Evolutionary conservation across 1,140 invertebrate genomes (phyloP).

Genomic region (Lysiphlebus fabarum): DNA sequence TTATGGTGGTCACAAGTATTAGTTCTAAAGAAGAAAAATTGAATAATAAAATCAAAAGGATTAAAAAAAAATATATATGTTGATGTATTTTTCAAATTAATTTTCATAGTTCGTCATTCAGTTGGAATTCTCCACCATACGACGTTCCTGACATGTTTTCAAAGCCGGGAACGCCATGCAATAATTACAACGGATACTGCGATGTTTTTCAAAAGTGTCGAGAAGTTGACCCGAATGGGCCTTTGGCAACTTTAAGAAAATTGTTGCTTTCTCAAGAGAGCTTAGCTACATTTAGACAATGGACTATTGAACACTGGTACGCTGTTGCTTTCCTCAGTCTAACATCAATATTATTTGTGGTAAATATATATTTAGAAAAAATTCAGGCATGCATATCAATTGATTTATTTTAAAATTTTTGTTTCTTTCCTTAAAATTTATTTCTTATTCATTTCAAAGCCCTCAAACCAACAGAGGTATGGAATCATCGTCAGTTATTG

Average conservation of each 20-base stretch:
- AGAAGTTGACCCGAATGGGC: slow-evolving; percentile 91
- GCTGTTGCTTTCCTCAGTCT: slow-evolving; percentile 72
- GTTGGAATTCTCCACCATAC: slow-evolving; percentile 83
- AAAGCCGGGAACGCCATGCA: slow-evolving; percentile 94
- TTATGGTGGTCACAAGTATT: too few relatives aligned
- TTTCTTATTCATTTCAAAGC: not conserved
- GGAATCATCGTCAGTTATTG: too few relatives aligned
- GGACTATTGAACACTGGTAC: slow-evolving; percentile 84
- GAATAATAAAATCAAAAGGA: too few relatives aligned
- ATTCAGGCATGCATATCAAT: not conserved
- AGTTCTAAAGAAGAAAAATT: too few relatives aligned
- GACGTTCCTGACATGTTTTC: slow-evolving; percentile 90
- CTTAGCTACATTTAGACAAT: slow-evolving; percentile 79
- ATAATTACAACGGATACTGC: slow-evolving; percentile 98
- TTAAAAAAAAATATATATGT: too few relatives aligned
- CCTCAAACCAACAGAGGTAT: too few relatives aligned
- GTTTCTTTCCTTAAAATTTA: not conserved
- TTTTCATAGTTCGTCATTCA: slow-evolving; percentile 72
- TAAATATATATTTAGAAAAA: slow-evolving; percentile 55
- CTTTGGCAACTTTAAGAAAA: slow-evolving; percentile 84
- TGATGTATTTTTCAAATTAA: too few relatives aligned
- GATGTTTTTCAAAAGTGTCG: slow-evolving; percentile 98
- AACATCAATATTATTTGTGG: slow-evolving; percentile 72
- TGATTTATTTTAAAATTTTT: not conserved
- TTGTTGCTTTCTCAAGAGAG: slow-evolving; percentile 85